Evolutionary conservation across 2,113 vertebrate genomes (phyloP), one percentile per base, ranked within the genome.

Genomic region (Cardinalis cardinalis): DNA sequence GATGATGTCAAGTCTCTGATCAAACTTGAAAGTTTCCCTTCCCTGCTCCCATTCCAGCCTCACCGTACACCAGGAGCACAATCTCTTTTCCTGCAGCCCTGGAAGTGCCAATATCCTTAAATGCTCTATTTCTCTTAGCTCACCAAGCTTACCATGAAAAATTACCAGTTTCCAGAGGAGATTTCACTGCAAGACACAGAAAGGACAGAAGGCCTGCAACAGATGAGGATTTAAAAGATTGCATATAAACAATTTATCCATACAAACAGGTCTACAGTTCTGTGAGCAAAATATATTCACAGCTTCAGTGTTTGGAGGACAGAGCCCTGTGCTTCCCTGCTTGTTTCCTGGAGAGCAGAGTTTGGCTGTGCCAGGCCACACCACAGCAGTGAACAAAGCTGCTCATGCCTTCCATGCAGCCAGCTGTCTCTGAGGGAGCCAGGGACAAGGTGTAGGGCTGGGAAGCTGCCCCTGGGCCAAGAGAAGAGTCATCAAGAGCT

Each of bases 361-460:
- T 51, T 34, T 10, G 58, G 60, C 64, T 89, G 74, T 15, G 60
- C 52, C 51, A 51, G 34, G 76, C 64, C 59, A 25, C 55, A 48
- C 5, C 53, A 52, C 6, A 56, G 72, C 40, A 21, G 23, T 3
- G 29, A 8, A 10, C 2, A 52, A 71, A 70, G 70, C 65, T 41
- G 80, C 21, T 74, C 51, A 7, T 0, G 14, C 58, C 70, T 32
- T 21, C 76, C 40, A 19, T 49, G 43, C 0, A 0, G 13, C 31
- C 71, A 68, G 63, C 84, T 81, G 34, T 40, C 49, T 51, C 72
- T 17, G 0, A 46, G 64, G n/a, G 19, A 83, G 65, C 51, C 65
- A 48, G 56, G 6, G 66, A 83, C 46, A 53, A 15, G 9, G 32
- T 38, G 13, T 6, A 72, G 55, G 59, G 59, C 55, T 51, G 34